Base-by-base conservation (phyloP, 2,113 vertebrate species). In the Pteronura brasiliensis region DNA sequence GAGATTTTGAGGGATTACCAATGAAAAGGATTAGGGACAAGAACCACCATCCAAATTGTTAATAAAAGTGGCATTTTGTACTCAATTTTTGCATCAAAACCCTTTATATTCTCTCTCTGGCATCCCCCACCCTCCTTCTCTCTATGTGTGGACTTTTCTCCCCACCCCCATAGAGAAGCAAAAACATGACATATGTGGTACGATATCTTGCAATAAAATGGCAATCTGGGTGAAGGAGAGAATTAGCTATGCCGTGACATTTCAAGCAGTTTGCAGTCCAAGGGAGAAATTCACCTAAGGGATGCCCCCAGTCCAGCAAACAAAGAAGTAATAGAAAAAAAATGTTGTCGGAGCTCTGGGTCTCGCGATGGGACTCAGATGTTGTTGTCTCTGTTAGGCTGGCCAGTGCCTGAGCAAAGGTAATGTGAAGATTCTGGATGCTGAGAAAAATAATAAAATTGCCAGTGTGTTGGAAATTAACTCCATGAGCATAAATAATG, bases 11-110 rank as follows among this genome's bases (percentile, higher is more conserved):
- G 52, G 96, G 82, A 74, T 88, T 95, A 95, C 90, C 94, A 96
- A 96, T 90, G 95, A 93, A 96, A 97, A 88, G 96, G 98, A 97
- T 97, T 97, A 98, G 71, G 57, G 52, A 55, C 65, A 80, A 94
- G 81, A 81, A 90, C 21, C 42, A 69, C 72, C 59, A 57, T 96
- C 96, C 52, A 85, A 90, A 93, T 94, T 95, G 96, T 92, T 97
- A 96, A 96, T 97, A 96, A 97, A 97, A 96, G 84, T 97, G 93
- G 96, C 67, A 95, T 97, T 98, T 98, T 98, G 95, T 96, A 96
- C 44, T 92, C 92, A 85, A 47, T 95, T 95, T 97, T 96, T 98
- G 90, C 85, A 96, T 95, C 47, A 34, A 63, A 96, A 52, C 42
- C 71, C 89, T 95, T 96, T 96, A 39, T 47, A 52, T 20, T 93